A percentile compares a stretch with the other conserved stretches of the same genome.
Conservation (phyloP, 2,113 vertebrate genomes). For the Neolamprologus toae region DNA sequence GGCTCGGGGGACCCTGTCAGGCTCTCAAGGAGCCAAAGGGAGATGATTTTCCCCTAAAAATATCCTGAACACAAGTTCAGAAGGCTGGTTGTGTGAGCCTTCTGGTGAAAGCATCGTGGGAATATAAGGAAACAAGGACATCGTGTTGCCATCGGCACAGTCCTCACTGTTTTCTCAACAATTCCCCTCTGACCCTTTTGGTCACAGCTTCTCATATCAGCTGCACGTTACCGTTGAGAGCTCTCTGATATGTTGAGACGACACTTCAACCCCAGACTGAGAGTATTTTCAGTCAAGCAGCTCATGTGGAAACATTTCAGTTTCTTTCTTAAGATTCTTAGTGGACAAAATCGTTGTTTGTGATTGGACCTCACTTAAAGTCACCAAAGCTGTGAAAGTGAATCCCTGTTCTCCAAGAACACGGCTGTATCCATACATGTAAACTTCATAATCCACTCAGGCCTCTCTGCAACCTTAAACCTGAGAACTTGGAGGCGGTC, state of each 20-base stretch:
- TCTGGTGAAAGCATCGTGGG: conserved; percentile 24
- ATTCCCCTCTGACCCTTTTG: background rate
- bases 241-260: background rate
- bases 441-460: background rate
- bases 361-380: background rate
- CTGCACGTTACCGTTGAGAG: background rate
- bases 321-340: background rate
- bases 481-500: background rate
- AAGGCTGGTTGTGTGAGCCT: background rate
- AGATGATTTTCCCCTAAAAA: background rate
- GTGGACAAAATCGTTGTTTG: background rate
- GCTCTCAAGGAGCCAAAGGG: conserved; percentile 54
- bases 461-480: background rate
- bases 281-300: background rate
- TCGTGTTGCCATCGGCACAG: background rate
- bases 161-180: conserved; percentile 14
- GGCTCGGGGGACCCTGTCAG: conserved; percentile 30
- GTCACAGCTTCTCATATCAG: background rate
- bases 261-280: background rate
- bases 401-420: background rate
- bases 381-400: background rate
- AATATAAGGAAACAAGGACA: background rate
- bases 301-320: background rate
- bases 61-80: conserved; percentile 10
- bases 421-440: background rate